Base-by-base conservation (phyloP, 2,113 vertebrate genomes). In the Synchiropus splendidus region DNA sequence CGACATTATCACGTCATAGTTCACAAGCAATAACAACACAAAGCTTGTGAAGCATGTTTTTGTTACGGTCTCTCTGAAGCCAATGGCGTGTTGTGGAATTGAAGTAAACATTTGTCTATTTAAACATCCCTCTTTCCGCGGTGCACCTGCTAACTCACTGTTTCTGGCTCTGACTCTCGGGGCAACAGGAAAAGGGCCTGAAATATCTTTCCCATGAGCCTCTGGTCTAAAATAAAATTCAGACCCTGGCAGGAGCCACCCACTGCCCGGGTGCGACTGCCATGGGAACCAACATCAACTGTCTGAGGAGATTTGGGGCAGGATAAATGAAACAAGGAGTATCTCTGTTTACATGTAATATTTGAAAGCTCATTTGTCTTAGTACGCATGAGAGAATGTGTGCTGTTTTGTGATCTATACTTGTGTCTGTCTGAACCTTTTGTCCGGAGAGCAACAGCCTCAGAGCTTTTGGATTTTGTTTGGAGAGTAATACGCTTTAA, bases 161-260 rank as follows among this genome's bases (percentile, higher is more conserved):
- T 27, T 27, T 27, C 63, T 71, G 66, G 58, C 64, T 54, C 49
- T 67, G 68, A 79, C 72, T 78, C 70, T 64, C 49, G 46, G 56
- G 62, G 54, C 36, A 44, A 77, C 56, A 75, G 73, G 75, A 80
- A 81, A 76, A 60, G 34, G 52, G 66, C 72, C 79, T 17, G 41
- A 78, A 85, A 86, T 85, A 87, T 77, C 77, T 86, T 88, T 88
- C 84, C 82, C 85, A 87, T 86, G 85, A 86, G 84, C 75, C 77
- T 74, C 59, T 58, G 61, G 71, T 79, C 76, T 67, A 84, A 88
- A 85, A 83, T 82, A 85, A 80, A 72, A 72, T 48, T 51, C 62
- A 67, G 54, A 70, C 70, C 64, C 62, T 75, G 67, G 65, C 69
- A 70, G 71, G 67, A 66, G 65, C 71, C 68, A 55, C 82, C 79